Base-by-base conservation (phyloP, 2,888 invertebrate species). In the Pogonocherus hispidulus region DNA sequence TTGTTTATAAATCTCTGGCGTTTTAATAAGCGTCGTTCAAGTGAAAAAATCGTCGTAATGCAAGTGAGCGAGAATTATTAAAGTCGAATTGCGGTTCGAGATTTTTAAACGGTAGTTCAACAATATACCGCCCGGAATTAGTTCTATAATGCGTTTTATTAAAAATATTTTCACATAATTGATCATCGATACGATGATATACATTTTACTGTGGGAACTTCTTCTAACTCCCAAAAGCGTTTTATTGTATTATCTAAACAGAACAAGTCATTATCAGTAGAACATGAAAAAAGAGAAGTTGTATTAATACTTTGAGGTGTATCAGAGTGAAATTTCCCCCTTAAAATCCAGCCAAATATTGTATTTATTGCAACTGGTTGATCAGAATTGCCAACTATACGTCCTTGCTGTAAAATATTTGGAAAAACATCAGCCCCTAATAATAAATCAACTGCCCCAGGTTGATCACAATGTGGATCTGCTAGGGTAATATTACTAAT, bases 351-450 rank as follows among this genome's bases (percentile, higher is more conserved):
- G 8, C 51, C 56, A 20, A 22, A 56, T 20, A 20, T 18, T 1
- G 37, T 56, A 37, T 55, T 55, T 37, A 55, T 18, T 20, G 56
- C 56, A 14, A 22, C 8, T 14, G 56, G 56, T 54, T 54, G 27
- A 27, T 54, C 27, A 18, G 54, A n/a, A 6, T 35, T 27, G 14
- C 54, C 27, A 3, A 23, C n/a, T 5, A 56, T n/a, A 20, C 37
- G 44, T 1, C 37, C 56, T 1, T 16, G 14, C 16, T 22, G 19
- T 37, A 35, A 37, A 37, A 56, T 56, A 41, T 20, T 20, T 22
- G 56, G 22, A 19, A 41, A 56, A n/a, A 41, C 56, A 56, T 56
- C 56, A 6, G 56, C 56, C 1, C 20, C 22, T 37, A 56, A 56
- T 18, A 56, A 16, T 22, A 56, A 56, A 56, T 56, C 56, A n/a